A percentile compares a stretch with the other conserved stretches of the same genome.
Evolutionary conservation across 2,888 invertebrate species (phyloP).

Genomic region (Drosophila gaucha): DNA sequence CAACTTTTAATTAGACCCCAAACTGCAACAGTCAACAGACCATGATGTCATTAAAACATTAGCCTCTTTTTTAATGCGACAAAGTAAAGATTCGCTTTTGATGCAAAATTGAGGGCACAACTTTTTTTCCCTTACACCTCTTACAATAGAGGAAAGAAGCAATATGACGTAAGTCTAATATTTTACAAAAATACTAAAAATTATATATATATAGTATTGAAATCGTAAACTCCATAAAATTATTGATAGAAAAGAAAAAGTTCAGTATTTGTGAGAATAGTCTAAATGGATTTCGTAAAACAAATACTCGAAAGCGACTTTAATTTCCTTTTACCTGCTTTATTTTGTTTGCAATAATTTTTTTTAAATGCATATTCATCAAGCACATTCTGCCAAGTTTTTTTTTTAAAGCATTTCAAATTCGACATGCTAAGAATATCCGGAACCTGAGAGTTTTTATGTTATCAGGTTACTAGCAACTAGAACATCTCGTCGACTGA

Average conservation of each 20-base stretch:
- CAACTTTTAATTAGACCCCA: conserved; percentile 56
- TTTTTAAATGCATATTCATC: conserved; percentile 16
- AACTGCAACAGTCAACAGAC: conserved; percentile 42
- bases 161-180: neutral
- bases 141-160: neutral
- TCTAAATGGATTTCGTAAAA: neutral
- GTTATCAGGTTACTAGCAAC: conserved; percentile 62
- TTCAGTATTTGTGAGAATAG: too few species aligned
- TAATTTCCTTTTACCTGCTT: too few species aligned
- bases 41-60: conserved; percentile 28
- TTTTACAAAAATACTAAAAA: too few species aligned
- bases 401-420: conserved; percentile 26
- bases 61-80: conserved; percentile 45
- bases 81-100: conserved; percentile 1
- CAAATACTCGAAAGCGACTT: neutral
- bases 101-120: neutral
- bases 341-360: neutral
- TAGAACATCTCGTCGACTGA: conserved; percentile 50
- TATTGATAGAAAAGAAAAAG: neutral
- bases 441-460: conserved; percentile 28
- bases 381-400: neutral
- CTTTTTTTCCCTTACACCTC: neutral
- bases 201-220: neutral
- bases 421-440: conserved; percentile 37
- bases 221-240: too few species aligned